Evolutionary conservation across 2,888 invertebrate genomes (phyloP).

Genomic region (Phyllotreta cruciferae): DNA sequence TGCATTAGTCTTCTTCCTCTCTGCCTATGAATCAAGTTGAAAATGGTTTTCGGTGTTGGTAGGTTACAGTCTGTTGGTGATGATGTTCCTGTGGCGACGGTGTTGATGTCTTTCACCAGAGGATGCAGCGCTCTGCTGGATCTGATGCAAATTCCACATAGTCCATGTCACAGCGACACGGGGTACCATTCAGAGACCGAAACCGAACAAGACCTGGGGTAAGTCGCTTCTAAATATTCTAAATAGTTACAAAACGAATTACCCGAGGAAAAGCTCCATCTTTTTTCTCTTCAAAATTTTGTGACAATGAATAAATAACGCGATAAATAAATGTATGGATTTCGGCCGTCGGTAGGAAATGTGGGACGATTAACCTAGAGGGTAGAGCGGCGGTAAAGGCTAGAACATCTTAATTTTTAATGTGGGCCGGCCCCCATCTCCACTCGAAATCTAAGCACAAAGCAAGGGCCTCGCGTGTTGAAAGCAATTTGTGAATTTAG

Average conservation of each 20-base stretch:
- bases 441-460: too few relatives aligned
- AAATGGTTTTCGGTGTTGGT: slow-evolving; percentile 25
- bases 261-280: too few relatives aligned
- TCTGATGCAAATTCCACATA: slow-evolving; percentile 69
- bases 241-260: background rate
- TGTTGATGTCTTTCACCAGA: slow-evolving; percentile 76
- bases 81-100: slow-evolving; percentile 72
- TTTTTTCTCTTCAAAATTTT: too few relatives aligned
- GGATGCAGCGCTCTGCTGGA: slow-evolving; percentile 79
- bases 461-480: slow-evolving; percentile 11
- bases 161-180: slow-evolving; percentile 70
- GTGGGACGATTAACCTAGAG: too few relatives aligned
- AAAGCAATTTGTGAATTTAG: slow-evolving; percentile 17
- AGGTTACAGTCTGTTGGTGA: slow-evolving; percentile 56
- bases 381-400: too few relatives aligned
- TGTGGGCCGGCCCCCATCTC: background rate
- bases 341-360: too few relatives aligned
- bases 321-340: too few relatives aligned
- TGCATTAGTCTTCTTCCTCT: too few relatives aligned
- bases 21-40: background rate
- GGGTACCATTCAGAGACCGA: slow-evolving; percentile 88
- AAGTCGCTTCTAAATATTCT: slow-evolving; percentile 34
- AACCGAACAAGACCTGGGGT: slow-evolving; percentile 56
- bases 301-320: too few relatives aligned
- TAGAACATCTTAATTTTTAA: too few relatives aligned